A percentile compares a stretch with the other conserved stretches of the same genome.
phyloP scores from a whole-genome alignment of 2,113 vertebrate genomes.

The Scophthalmus maximus region DNA sequence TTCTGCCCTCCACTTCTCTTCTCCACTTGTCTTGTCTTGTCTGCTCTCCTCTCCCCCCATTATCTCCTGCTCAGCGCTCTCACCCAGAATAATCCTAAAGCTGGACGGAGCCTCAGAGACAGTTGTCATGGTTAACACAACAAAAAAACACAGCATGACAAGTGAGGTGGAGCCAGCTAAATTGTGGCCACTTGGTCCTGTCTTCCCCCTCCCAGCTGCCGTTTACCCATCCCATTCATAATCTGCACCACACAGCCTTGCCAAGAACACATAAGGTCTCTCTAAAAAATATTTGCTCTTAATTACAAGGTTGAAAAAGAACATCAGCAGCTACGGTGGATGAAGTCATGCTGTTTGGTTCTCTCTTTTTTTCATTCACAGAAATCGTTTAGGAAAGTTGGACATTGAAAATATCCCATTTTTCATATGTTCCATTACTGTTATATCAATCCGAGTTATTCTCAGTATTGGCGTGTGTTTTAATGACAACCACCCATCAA shows the following conservation, averaged over 20 bases:
- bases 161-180: constrained; percentile 61
- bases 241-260: constrained; percentile 38
- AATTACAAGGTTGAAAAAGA: constrained; percentile 77
- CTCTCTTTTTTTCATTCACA: constrained; percentile 51
- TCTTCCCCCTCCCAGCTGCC: constrained; percentile 21
- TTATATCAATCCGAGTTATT: constrained; percentile 69
- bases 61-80: constrained; percentile 39
- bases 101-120: constrained; percentile 58
- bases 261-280: constrained; percentile 53
- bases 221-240: constrained; percentile 71
- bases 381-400: constrained; percentile 76
- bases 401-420: constrained; percentile 72
- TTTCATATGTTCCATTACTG: constrained; percentile 79
- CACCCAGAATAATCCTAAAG: constrained; percentile 65
- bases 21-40: constrained; percentile 17
- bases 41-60: constrained; percentile 17
- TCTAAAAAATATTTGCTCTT: constrained; percentile 57
- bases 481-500: constrained; percentile 58
- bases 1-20: constrained; percentile 1
- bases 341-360: constrained; percentile 73
- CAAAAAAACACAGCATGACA: constrained; percentile 76
- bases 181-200: constrained; percentile 41
- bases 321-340: constrained; percentile 55
- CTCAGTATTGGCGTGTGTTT: constrained; percentile 50
- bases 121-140: constrained; percentile 84